phyloP scores from a whole-genome alignment of 2,113 vertebrate genomes.

The Oenanthe oenanthe region DNA sequence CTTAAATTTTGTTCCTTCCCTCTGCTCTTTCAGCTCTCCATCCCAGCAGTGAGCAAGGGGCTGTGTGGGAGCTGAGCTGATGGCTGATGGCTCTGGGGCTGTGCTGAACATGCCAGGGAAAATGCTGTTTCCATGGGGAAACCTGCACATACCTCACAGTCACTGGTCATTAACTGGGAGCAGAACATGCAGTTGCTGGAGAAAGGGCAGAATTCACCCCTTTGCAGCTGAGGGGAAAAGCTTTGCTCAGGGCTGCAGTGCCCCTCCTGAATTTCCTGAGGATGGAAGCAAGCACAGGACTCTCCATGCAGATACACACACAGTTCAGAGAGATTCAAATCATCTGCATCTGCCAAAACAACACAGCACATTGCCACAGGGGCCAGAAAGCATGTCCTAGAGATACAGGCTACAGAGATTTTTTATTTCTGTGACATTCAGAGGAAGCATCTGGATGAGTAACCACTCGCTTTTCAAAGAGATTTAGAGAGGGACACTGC shows the following conservation, averaged over 20 bases:
- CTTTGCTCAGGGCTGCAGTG: not conserved
- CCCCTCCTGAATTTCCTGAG: not conserved
- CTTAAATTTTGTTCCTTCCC: not conserved
- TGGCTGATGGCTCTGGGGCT: fast-evolving
- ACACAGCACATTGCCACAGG: not conserved
- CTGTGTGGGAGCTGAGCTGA: not conserved
- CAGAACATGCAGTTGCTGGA: not conserved
- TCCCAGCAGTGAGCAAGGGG: fast-evolving
- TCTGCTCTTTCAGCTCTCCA: not conserved
- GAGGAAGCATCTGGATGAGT: not conserved
- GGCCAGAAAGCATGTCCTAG: not conserved
- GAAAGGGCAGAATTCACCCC: not conserved
- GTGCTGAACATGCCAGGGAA: not conserved
- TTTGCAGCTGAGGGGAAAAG: not conserved
- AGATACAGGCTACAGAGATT: not conserved
- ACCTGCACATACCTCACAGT: not conserved
- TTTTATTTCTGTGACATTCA: not conserved
- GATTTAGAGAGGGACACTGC: not conserved
- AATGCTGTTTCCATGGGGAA: not conserved
- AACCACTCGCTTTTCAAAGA: not conserved
- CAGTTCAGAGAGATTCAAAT: not conserved
- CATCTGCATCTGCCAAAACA: not conserved
- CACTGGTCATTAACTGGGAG: fast-evolving
- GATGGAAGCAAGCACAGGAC: not conserved
- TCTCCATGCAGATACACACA: not conserved